A percentile compares a stretch with the other conserved stretches of the same genome.
Conservation (phyloP, 2,113 vertebrate species). For the Orientallactaga bullata region DNA sequence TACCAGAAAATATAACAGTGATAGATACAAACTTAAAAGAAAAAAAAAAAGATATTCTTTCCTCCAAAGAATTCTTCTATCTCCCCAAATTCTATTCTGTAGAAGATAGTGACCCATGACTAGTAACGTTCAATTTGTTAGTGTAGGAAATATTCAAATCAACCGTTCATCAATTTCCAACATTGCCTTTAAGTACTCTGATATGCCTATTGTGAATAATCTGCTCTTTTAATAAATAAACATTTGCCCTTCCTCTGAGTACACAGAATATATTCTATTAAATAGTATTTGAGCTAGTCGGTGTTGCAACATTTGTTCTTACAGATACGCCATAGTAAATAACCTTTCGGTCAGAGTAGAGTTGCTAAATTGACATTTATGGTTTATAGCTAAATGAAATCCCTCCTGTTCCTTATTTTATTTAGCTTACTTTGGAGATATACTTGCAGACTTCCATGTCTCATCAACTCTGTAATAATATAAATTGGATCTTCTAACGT, state of each 20-base stretch:
- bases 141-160: not conserved
- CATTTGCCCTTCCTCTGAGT: conserved; percentile 51
- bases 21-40: not conserved
- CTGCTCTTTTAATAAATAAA: conserved; percentile 61
- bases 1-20: not conserved
- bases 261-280: conserved; percentile 14
- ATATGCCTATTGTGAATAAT: conserved; percentile 45
- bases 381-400: conserved; percentile 73
- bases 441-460: conserved; percentile 94
- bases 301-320: conserved; percentile 53
- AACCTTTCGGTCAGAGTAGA: conserved; percentile 58
- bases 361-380: conserved; percentile 76
- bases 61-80: not conserved
- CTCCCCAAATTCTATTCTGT: not conserved
- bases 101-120: conserved; percentile 9
- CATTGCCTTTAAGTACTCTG: conserved; percentile 13
- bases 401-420: conserved; percentile 56
- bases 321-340: conserved; percentile 57
- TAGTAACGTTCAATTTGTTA: conserved; percentile 4
- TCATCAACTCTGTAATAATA: conserved; percentile 99
- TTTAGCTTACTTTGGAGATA: conserved; percentile 95
- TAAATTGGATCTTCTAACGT: conserved; percentile 96
- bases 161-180: conserved; percentile 40
- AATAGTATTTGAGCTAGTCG: conserved; percentile 55
- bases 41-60: not conserved